Evolutionary conservation across 2,797 vertebrate species (phyloP).

Genomic region (Brachyalestes nurse): DNA sequence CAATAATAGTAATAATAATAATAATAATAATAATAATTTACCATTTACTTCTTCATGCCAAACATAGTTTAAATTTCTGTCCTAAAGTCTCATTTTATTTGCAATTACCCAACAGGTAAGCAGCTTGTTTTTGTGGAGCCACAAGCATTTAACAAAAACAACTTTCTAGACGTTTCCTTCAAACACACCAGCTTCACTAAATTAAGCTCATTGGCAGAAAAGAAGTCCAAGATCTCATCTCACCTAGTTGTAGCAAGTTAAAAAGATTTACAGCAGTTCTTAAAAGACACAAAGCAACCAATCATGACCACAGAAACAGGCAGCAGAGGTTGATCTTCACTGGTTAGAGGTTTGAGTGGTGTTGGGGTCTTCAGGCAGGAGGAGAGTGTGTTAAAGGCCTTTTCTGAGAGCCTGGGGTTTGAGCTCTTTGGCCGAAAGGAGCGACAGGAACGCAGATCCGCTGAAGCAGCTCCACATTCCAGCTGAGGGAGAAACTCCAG

Average conservation of each 20-base stretch:
- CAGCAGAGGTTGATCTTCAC: no score
- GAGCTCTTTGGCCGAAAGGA: constrained; percentile 46
- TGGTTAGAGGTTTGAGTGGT: background rate
- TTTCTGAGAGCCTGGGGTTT: constrained; percentile 56
- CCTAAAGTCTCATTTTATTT: no score
- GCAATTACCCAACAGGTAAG: background rate
- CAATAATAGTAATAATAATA: background rate
- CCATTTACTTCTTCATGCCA: no score
- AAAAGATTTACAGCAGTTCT: background rate
- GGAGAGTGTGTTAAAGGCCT: constrained; percentile 57
- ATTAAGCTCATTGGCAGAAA: background rate
- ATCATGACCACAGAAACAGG: background rate
- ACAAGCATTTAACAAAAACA: background rate
- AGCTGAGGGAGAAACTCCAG: constrained; percentile 27
- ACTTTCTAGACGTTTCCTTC: background rate
- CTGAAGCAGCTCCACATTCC: constrained; percentile 65
- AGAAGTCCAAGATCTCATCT: background rate
- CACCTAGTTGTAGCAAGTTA: background rate
- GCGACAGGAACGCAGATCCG: constrained; percentile 59
- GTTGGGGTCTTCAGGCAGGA: background rate
- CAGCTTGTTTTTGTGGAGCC: background rate
- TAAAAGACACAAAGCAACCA: background rate
- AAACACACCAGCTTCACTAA: background rate
- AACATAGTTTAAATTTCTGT: no score
- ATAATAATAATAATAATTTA: background rate